Evolutionary conservation across 2,888 invertebrate species (phyloP), one percentile per base, ranked within the genome.

Genomic region (Isoperla grammatica): DNA sequence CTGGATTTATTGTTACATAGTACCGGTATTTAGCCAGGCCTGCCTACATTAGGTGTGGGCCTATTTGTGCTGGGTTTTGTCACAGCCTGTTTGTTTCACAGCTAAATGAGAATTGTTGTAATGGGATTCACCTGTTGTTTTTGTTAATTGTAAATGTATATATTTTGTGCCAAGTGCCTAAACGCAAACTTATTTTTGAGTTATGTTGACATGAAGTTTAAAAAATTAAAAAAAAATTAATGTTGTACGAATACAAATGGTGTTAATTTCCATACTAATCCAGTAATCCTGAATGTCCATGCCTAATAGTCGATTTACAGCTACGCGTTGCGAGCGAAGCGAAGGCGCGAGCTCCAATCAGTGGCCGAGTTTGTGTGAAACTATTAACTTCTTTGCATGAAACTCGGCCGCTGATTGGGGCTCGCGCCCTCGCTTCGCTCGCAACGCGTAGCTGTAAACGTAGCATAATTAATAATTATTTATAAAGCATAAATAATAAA

Each of bases 161-260:
- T 64, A 50, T 64, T 62, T 63, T 63, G 45, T 62, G 64, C 58
- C 59, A 64, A 64, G 64, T 64, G 64, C 64, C 64, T 64, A 62
- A 59, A 62, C 48, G 54, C 39, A 59, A 54, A 56, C 59, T 63
- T 20, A 61, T 40, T 46, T 62, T 60, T 59, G 15, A 57, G 60
- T 60, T 63, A 22, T 59, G 56, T 55, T 61, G 22, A 23, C 15
- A 29, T 35, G 20, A 40, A 55, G 55, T 59, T 56, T 35, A 23
- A 50, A 29, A n/a, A 23, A 29, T 35, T 59, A 54, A 48, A 54
- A 54, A 48, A 54, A 57, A 57, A 61, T 50, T 61, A 53, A 57
- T 61, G 61, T 58, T 57, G 57, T 56, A 46, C 45, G 45, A 29
- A 48, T 45, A 11, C 22, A 12, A 19, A 39, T 20, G 20, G 12